Percentiles rank a stretch among this genome's conserved stretches.
Evolutionary conservation across 2,797 vertebrate species (phyloP).

Genomic region (Denticeps clupeoides): DNA sequence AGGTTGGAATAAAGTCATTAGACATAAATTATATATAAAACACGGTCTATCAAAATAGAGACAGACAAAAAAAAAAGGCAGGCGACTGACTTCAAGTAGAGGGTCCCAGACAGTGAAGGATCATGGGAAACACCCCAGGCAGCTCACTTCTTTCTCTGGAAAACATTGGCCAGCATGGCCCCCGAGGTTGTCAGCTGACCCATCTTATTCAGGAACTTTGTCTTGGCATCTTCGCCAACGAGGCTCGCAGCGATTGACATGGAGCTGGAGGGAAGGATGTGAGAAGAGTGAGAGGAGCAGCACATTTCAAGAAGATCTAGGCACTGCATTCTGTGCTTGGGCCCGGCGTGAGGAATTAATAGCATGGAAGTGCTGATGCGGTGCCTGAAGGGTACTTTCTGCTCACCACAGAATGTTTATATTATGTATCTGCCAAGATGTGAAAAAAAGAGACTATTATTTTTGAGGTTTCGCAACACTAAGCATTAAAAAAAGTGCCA

Average conservation of each 20-base stretch:
- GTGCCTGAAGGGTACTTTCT: not conserved
- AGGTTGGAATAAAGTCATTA: slow-evolving; percentile 82
- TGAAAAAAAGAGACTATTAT: slow-evolving; percentile 2
- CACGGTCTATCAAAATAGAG: slow-evolving; percentile 54
- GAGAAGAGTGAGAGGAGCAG: slow-evolving; percentile 24
- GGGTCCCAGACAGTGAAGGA: slow-evolving; percentile 57
- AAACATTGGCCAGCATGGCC: slow-evolving; percentile 97
- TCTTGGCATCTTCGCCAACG: slow-evolving; percentile 96
- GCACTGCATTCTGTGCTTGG: too few species aligned
- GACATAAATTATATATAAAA: slow-evolving; percentile 72
- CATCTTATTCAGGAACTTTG: slow-evolving; percentile 99
- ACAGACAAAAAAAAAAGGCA: slow-evolving; percentile 66
- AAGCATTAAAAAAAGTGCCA: not conserved
- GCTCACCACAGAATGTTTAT: not conserved
- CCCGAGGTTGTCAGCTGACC: slow-evolving; percentile 96
- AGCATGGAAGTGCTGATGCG: not conserved
- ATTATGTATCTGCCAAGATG: slow-evolving; percentile 1
- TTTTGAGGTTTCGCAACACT: slow-evolving; percentile 4
- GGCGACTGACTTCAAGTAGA: slow-evolving; percentile 91
- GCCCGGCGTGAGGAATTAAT: too few species aligned
- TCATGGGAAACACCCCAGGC: slow-evolving; percentile 43
- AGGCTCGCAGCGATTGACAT: slow-evolving; percentile 94
- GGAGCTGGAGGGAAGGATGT: slow-evolving; percentile 65
- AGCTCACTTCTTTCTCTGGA: slow-evolving; percentile 93
- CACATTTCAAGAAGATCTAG: too few species aligned